Conservation (phyloP, 2,888 invertebrate species). For the Spodoptera littoralis region DNA sequence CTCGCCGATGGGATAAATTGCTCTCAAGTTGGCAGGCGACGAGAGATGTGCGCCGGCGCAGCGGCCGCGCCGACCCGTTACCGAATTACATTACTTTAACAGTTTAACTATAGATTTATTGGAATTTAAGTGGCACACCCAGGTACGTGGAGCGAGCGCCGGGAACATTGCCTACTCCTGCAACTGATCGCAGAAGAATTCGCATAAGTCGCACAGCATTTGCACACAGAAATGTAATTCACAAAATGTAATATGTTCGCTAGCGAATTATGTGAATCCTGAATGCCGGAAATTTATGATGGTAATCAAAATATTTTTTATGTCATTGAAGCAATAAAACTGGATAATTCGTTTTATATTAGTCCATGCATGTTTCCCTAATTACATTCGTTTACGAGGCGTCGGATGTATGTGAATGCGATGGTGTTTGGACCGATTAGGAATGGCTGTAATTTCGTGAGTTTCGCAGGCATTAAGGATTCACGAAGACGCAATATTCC, state of each 20-base stretch:
- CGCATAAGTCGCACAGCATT: slow-evolving; percentile 79
- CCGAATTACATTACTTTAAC: slow-evolving; percentile 68
- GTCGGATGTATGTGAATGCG: slow-evolving; percentile 53
- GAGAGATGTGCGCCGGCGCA: slow-evolving; percentile 74
- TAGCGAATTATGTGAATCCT: slow-evolving; percentile 85
- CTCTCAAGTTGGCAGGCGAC: slow-evolving; percentile 75
- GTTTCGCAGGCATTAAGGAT: slow-evolving; percentile 80
- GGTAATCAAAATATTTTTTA: slow-evolving; percentile 71
- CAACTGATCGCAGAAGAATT: slow-evolving; percentile 61
- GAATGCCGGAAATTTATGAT: slow-evolving; percentile 80
- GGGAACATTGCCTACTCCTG: slow-evolving; percentile 20
- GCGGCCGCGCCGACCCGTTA: slow-evolving; percentile 50
- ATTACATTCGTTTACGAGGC: slow-evolving; percentile 71
- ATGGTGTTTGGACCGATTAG: slow-evolving; percentile 39
- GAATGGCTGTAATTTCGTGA: slow-evolving; percentile 38
- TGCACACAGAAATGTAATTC: slow-evolving; percentile 54
- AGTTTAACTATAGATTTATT: slow-evolving; percentile 75
- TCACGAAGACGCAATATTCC: slow-evolving; percentile 85
- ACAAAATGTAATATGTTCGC: slow-evolving; percentile 66
- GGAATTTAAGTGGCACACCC: slow-evolving; percentile 67
- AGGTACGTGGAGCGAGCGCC: slow-evolving; percentile 41
- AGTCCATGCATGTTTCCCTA: slow-evolving; percentile 68
- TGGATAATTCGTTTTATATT: slow-evolving; percentile 69
- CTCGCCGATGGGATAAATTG: slow-evolving; percentile 77
- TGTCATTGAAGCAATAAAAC: slow-evolving; percentile 74